Evolutionary conservation across 2,888 invertebrate genomes (phyloP).

Genomic region (Ochropacha duplaris): DNA sequence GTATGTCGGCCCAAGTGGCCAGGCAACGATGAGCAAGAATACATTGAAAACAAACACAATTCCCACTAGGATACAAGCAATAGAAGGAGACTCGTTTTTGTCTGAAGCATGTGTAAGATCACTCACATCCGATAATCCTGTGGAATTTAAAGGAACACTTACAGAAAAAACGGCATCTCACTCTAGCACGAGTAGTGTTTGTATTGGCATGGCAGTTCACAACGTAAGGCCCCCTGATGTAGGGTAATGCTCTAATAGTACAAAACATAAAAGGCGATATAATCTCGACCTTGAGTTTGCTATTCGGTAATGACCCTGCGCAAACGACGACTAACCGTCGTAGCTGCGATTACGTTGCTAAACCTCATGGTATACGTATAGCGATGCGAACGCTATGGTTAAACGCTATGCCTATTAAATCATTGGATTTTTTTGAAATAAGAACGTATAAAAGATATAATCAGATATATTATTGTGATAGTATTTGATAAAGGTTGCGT

Average conservation of each 20-base stretch:
- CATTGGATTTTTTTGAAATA: background rate
- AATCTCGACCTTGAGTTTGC: slow-evolving; percentile 59
- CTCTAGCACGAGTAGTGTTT: slow-evolving; percentile 5
- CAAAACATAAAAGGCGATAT: slow-evolving; percentile 32
- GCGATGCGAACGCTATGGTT: slow-evolving; percentile 11
- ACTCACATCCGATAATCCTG: background rate
- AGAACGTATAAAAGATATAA: background rate
- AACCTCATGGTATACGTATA: slow-evolving; percentile 22
- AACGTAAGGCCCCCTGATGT: background rate
- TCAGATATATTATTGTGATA: too few relatives aligned
- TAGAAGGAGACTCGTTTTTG: background rate
- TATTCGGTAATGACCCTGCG: slow-evolving; percentile 67
- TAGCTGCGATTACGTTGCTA: slow-evolving; percentile 39
- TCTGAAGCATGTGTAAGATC: background rate
- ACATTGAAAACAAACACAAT: background rate
- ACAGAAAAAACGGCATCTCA: background rate
- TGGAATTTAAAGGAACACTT: background rate
- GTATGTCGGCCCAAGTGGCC: background rate
- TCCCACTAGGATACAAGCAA: background rate
- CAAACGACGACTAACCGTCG: slow-evolving; percentile 50
- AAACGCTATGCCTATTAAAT: slow-evolving; percentile 3
- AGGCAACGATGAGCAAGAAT: background rate
- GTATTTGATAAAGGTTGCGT: too few relatives aligned
- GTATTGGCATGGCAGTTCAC: background rate
- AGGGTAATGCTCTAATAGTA: slow-evolving; percentile 5